Percentiles rank a stretch among this genome's conserved stretches.
Evolutionary conservation across 2,888 invertebrate genomes (phyloP).

Genomic region (Litoditis marina): DNA sequence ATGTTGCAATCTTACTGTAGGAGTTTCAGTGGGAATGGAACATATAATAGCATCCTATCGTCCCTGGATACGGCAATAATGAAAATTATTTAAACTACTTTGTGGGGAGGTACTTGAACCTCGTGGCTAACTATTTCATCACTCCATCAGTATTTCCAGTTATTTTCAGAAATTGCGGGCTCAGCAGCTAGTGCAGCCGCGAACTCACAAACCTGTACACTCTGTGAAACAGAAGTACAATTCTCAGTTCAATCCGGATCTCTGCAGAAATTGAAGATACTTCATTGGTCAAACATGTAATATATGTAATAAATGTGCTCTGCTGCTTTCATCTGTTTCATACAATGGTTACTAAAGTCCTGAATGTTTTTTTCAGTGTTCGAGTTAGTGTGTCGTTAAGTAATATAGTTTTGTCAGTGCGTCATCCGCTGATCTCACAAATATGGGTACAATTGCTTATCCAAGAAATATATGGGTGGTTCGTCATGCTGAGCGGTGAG

Average conservation of each 20-base stretch:
- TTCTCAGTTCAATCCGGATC: slow-evolving; percentile 86
- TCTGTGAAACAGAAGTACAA: slow-evolving; percentile 77
- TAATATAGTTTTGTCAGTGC: neutral
- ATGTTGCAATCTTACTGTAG: too few relatives aligned
- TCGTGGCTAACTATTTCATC: too few relatives aligned
- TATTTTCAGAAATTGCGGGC: slow-evolving; percentile 20
- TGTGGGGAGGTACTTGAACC: too few relatives aligned
- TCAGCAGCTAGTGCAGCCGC: slow-evolving; percentile 69
- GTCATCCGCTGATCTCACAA: neutral
- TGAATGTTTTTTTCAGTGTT: neutral
- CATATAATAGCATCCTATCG: too few relatives aligned
- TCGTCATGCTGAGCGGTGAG: slow-evolving; percentile 54
- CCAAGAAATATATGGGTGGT: slow-evolving; percentile 55
- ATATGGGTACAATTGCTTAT: slow-evolving; percentile 21
- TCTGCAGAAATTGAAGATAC: slow-evolving; percentile 8
- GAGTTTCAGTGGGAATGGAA: too few relatives aligned
- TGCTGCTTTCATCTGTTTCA: slow-evolving; percentile 13
- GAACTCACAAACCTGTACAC: slow-evolving; percentile 60
- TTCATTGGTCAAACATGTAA: neutral
- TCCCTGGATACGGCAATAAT: too few relatives aligned
- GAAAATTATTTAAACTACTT: too few relatives aligned
- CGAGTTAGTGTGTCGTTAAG: neutral
- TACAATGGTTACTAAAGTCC: slow-evolving; percentile 16
- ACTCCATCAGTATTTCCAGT: slow-evolving; percentile 19
- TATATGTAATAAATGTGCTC: neutral